Evolutionary conservation across 2,797 vertebrate species (phyloP), one percentile per base, ranked within the genome.

Genomic region (Emys orbicularis): DNA sequence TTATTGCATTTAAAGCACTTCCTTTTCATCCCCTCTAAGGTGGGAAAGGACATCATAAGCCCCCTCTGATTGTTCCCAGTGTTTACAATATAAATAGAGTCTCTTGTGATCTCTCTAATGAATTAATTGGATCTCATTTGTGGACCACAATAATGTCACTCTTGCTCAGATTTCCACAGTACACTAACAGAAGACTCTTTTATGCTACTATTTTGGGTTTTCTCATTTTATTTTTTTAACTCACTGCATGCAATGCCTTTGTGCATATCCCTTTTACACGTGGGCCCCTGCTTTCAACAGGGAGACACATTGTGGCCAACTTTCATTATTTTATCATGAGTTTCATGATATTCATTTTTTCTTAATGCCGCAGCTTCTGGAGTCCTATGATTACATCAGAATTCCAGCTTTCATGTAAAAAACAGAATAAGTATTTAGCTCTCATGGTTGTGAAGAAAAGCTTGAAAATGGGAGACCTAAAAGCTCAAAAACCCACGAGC

Each of bases 211-310:
- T 77, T 15, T 54, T 83, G 79, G 15, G n/a, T 91, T 95, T 93
- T 84, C 94, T 86, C 61, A 87, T 59, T 52, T 53, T 74, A 44
- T 92, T 85, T 72, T 72, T 93, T 94, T 88, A 47, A 77, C 23
- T 61, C 81, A 53, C 34, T 86, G 88, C 89, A 34, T 92, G 59
- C 25, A 83, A 4, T 1, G 3, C 41, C 37, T 88, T 87, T 88
- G 15, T 15, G 50, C 49, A 18, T n/a, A 15, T 4, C 77, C 2
- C 44, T 47, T 86, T 94, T 90, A 52, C 34, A 76, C 57, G 84
- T 11, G 72, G 79, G 81, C 41, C 90, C 88, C 80, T 80, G 11
- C 31, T 95, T 21, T 90, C 68, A 18, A 49, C 21, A 88, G 80
- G 41, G 61, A 50, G 47, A 50, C 50, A 12, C 34, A 19, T 41